Percentiles rank a stretch among this genome's conserved stretches.
Evolutionary conservation across 2,888 invertebrate genomes (phyloP).

Genomic region (Leptinotarsa peninsularis): DNA sequence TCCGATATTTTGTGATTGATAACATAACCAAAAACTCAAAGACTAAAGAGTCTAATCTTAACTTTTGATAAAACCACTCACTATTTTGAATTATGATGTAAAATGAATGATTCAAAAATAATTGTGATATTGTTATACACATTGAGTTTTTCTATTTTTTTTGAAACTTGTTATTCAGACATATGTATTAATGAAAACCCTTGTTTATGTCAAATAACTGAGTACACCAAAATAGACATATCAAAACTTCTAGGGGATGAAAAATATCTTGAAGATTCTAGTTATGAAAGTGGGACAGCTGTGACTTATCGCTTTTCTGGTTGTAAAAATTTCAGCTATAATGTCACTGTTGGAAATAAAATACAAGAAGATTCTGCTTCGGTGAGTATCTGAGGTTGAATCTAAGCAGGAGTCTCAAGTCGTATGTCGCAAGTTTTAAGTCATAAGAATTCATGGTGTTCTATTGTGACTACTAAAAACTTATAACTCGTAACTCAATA

Average conservation of each 20-base stretch:
- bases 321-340: slow-evolving; percentile 52
- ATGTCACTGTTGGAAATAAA: too few relatives aligned
- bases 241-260: slow-evolving; percentile 45
- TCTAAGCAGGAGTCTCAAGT: too few relatives aligned
- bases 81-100: neutral
- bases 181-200: slow-evolving; percentile 53
- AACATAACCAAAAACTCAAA: too few relatives aligned
- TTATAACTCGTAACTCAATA: too few relatives aligned
- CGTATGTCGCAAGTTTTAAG: too few relatives aligned
- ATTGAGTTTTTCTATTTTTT: slow-evolving; percentile 23
- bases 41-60: too few relatives aligned
- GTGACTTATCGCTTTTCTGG: slow-evolving; percentile 62
- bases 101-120: slow-evolving; percentile 18
- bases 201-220: slow-evolving; percentile 60
- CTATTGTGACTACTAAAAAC: too few relatives aligned
- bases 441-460: too few relatives aligned
- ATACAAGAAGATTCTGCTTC: neutral
- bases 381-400: neutral
- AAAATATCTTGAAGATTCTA: slow-evolving; percentile 46
- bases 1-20: neutral
- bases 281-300: neutral
- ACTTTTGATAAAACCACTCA: neutral
- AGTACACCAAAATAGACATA: slow-evolving; percentile 58
- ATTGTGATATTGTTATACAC: slow-evolving; percentile 27
- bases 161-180: slow-evolving; percentile 33